Base-by-base conservation (phyloP, 2,113 vertebrate species). In the Agelaius phoeniceus region DNA sequence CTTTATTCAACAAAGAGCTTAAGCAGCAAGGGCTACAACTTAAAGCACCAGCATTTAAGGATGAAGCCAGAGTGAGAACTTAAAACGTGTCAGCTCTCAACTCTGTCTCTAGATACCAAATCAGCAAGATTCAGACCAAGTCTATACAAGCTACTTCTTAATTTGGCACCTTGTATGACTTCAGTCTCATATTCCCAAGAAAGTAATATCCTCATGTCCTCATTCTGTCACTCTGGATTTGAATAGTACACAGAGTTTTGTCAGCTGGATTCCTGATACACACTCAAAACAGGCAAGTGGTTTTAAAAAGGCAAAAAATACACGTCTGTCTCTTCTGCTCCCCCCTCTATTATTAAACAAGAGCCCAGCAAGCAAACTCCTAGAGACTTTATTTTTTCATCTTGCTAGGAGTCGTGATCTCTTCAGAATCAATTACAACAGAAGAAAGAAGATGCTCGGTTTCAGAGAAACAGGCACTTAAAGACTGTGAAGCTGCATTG, bases 191-290 rank as follows among this genome's bases (percentile, higher is more conserved):
- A 67, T 48, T 94, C 24, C 24, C 63, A 41, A 92, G 86, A 76
- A 94, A 57, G 57, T 48, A 87, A 87, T 93, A 93, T 79, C 49
- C 44, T 10, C 12, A 4, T 37, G 76, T 59, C 87, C 91, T 90
- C 94, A 94, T 92, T 97, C 93, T 95, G 76, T 92, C 94, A 91
- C 74, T 90, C 73, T 55, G 48, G 37, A 84, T 91, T 94, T 87
- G 61, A 82, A 2, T 26, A 16, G 86, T 59, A 26, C 35, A 54
- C 59, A 66, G 2, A 43, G 44, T 89, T 92, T 88, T 92, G 68
- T 94, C 89, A 78, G 58, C 57, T 91, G 79, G 48, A 72, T 75
- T 93, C 57, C 66, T 72, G 35, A 77, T 41, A 62, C 20, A 61
- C 22, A 54, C 43, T 51, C 21, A 72, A 39, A 51, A 73, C 27